Evolutionary conservation across 2,888 invertebrate genomes (phyloP).

Genomic region (Serrognathus titanus): DNA sequence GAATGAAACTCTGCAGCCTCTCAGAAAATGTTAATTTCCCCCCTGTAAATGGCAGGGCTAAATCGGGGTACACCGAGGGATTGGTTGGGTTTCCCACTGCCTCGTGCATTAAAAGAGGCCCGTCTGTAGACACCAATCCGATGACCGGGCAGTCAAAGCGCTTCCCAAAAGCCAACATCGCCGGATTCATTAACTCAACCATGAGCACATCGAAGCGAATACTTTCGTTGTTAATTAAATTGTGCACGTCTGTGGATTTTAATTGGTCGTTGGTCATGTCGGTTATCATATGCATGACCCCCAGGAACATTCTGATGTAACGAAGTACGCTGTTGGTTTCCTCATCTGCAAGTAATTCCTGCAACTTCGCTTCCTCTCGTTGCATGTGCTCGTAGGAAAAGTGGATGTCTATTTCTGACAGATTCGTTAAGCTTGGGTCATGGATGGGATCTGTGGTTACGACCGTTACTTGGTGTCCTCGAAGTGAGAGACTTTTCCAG

Average conservation of each 20-base stretch:
- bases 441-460: slow-evolving; percentile 48
- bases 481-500: slow-evolving; percentile 45
- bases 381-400: slow-evolving; percentile 39
- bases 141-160: slow-evolving; percentile 56
- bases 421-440: slow-evolving; percentile 38
- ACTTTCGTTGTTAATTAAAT: slow-evolving; percentile 33
- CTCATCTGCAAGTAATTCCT: too few relatives aligned
- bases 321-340: not conserved
- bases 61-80: slow-evolving; percentile 53
- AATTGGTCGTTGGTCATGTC: slow-evolving; percentile 12
- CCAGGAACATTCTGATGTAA: not conserved
- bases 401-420: slow-evolving; percentile 46
- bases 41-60: slow-evolving; percentile 49
- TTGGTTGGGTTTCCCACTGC: slow-evolving; percentile 55
- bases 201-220: slow-evolving; percentile 57
- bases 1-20: not conserved
- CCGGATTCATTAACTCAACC: slow-evolving; percentile 54
- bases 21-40: slow-evolving; percentile 38
- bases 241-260: slow-evolving; percentile 31
- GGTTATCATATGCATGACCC: too few relatives aligned
- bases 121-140: slow-evolving; percentile 52
- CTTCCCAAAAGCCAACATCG: slow-evolving; percentile 53
- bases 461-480: slow-evolving; percentile 51
- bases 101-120: slow-evolving; percentile 51
- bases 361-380: too few relatives aligned